Evolutionary conservation across 2,888 invertebrate genomes (phyloP), one percentile per base, ranked within the genome.

Genomic region (Dasysyrphus tricinctus): DNA sequence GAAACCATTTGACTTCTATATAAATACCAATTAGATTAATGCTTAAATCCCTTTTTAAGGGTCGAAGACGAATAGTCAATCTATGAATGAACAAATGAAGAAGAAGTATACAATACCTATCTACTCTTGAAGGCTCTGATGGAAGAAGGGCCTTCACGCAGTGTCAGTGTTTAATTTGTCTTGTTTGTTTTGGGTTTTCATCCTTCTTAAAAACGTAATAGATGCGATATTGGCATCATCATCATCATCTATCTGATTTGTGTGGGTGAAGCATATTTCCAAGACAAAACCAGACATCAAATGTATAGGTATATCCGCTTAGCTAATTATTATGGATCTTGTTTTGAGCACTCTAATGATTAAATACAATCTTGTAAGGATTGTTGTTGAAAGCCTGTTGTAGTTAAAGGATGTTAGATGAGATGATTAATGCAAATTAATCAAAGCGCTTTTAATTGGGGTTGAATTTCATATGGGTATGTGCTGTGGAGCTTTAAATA

Each of bases 11-110:
- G 65, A 47, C 59, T 69, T 59, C 49, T 24, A 49, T 39, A 56
- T 39, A 56, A 42, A 76, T 81, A 51, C 61, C 56, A 81, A 81
- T 76, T 51, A 63, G 69, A 80, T 69, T 63, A 70, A 47, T 54
- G 49, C 44, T 69, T 14, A 37, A 75, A 69, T 69, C 67, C 67
- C 42, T 56, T 57, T 47, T 37, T 51, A 29, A 47, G 69, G 69
- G 34, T 61, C 59, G 59, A 73, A 37, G 34, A 49, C 6, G 44
- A 72, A 63, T 47, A 63, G 44, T 44, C 39, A 61, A n/a, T 29
- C 42, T 29, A 24, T 19, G n/a, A 32, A 16, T 47, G 32, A 12
- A 19, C 11, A 34, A 5, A 3, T 1, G 34, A 14, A 12, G 8
- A 14, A 42, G n/a, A 39, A 12, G 1, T n/a, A 24, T 2, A 61